Base-by-base conservation (phyloP, 2,113 vertebrate genomes). In the Dryoscopus gambensis region DNA sequence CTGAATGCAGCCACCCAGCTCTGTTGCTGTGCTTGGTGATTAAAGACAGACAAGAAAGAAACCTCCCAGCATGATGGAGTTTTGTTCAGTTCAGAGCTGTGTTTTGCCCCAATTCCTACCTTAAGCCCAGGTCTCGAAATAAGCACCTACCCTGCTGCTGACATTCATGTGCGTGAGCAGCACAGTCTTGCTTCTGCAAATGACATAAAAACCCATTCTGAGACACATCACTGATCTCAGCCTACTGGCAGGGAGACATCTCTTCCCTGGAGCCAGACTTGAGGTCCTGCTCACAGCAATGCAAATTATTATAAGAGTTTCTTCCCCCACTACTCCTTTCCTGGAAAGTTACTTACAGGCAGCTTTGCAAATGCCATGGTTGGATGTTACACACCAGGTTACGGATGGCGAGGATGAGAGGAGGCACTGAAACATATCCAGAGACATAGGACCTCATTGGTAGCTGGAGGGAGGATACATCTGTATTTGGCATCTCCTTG, bases 351-450 rank as follows among this genome's bases (percentile, higher is more conserved):
- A 69, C 67, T 90, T 20, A 49, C 16, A 3, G 15, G 23, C 46
- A 83, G 49, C 30, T 64, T 17, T 28, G 60, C 28, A 68, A 70
- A 46, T 7, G 9, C 69, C 33, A 9, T 0, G 0, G 14, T 7
- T 24, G 49, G 25, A 52, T 53, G 19, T 59, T 65, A n/a, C 7
- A 44, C 15, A 7, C 31, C 14, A 59, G 25, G 30, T 22, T 44
- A 53, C 0, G 3, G 53, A 31, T 18, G 31, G 25, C 0, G 1
- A 37, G 44, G 69, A 21, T 33, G 33, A 5, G 5, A 63, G n/a
- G 21, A 68, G 25, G 11, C 42, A 24, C 28, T 13, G 59, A 84
- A 25, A 42, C 25, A 22, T 24, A 25, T 23, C 25, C 59, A 14
- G 65, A 44, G 22, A 24, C 12, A 35, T 33, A 3, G 22, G 56